These are phyloP conservation scores for Zapus hudsonius DNA, from an alignment of 2,113 vertebrate species.

Conservation along the genomic window DNA sequence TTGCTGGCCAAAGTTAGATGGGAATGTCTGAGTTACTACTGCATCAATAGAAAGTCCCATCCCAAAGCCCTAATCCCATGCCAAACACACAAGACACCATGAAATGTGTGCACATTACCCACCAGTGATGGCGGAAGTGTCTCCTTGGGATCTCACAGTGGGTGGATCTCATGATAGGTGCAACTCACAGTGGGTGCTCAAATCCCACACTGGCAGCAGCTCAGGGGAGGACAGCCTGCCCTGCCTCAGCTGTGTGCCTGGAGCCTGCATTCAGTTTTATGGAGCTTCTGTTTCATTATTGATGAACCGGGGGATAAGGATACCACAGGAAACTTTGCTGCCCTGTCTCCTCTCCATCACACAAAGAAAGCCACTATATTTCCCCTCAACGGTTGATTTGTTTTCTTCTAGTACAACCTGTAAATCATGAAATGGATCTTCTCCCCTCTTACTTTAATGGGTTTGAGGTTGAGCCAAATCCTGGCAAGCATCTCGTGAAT, in stretches of 20 bases:
- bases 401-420: slow-evolving; percentile 5
- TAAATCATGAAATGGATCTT: slow-evolving; percentile 2
- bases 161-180: too few relatives aligned
- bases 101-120: not conserved
- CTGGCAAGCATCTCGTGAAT: not conserved
- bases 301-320: not conserved
- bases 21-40: not conserved
- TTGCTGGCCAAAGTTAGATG: not conserved
- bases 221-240: not conserved
- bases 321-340: not conserved
- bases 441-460: not conserved
- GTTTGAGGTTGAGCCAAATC: slow-evolving; percentile 13
- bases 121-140: not conserved
- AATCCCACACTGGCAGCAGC: not conserved
- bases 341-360: not conserved
- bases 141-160: not conserved
- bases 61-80: not conserved
- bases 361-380: not conserved
- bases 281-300: not conserved
- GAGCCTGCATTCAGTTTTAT: not conserved
- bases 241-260: not conserved
- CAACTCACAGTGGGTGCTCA: not conserved
- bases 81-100: not conserved
- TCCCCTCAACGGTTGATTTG: not conserved
- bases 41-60: not conserved